phyloP scores from a whole-genome alignment of 2,797 vertebrate species.

The Anguilla marmorata region DNA sequence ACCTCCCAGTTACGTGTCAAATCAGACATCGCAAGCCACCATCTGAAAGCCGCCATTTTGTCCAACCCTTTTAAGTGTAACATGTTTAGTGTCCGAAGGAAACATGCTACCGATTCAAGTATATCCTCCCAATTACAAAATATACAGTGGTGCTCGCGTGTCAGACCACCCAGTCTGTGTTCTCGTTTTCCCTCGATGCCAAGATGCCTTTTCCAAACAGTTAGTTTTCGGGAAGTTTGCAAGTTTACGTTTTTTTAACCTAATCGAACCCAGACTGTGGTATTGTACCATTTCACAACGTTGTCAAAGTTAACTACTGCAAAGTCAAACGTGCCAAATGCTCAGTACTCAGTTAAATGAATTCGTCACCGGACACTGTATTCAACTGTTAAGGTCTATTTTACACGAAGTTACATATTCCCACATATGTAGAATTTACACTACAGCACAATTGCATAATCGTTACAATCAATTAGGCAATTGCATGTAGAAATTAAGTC shows the following conservation, averaged over 20 bases:
- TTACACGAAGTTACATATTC: neutral
- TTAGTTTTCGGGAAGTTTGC: neutral
- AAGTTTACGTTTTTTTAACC: neutral
- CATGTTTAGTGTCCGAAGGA: conserved; percentile 30
- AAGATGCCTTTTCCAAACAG: neutral
- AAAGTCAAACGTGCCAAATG: neutral
- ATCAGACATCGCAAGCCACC: conserved; percentile 36
- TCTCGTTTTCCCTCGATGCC: neutral
- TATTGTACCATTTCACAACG: neutral
- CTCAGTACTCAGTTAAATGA: neutral
- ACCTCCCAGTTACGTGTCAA: conserved; percentile 54
- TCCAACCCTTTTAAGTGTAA: conserved; percentile 46
- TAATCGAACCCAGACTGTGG: neutral
- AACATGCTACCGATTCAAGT: conserved; percentile 25
- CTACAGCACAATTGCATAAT: neutral
- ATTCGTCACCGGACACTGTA: neutral
- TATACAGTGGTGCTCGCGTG: neutral
- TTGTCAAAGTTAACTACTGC: neutral
- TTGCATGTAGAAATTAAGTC: neutral
- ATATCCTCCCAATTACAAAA: conserved; percentile 11
- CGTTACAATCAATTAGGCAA: neutral
- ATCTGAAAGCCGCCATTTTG: conserved; percentile 63
- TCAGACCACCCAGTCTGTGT: neutral
- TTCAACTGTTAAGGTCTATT: neutral
- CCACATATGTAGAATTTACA: neutral